Conservation (phyloP, 2,797 vertebrate species). For the Mus minutoides region DNA sequence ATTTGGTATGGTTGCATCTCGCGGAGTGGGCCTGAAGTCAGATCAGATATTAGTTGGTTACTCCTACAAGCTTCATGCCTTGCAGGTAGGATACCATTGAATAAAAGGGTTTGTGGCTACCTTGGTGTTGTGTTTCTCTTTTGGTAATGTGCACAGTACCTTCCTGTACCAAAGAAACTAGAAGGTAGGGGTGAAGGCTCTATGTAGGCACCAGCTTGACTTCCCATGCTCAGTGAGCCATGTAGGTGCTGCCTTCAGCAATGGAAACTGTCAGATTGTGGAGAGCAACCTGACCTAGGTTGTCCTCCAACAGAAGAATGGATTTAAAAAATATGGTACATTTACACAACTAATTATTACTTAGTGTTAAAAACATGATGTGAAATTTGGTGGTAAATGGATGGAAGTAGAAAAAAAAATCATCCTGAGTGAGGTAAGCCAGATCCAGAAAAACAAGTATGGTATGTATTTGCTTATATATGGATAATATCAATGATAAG, state of each 20-base stretch:
- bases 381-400: neutral
- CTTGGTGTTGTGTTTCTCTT: neutral
- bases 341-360: neutral
- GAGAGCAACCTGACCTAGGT: neutral
- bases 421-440: neutral
- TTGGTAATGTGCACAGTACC: neutral
- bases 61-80: neutral
- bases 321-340: neutral
- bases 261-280: neutral
- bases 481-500: neutral
- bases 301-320: neutral
- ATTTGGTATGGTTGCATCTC: neutral
- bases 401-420: neutral
- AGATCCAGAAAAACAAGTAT: neutral
- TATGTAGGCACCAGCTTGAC: neutral
- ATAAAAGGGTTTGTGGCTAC: neutral
- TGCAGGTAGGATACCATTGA: neutral
- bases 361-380: too few species aligned
- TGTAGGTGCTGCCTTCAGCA: neutral
- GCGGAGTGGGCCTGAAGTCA: neutral
- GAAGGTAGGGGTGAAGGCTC: neutral
- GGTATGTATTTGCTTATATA: neutral
- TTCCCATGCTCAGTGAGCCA: neutral
- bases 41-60: neutral
- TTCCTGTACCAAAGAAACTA: neutral